These are phyloP conservation scores for Artibeus lituratus DNA, from an alignment of 2,797 vertebrate species.

Conservation along the genomic window DNA sequence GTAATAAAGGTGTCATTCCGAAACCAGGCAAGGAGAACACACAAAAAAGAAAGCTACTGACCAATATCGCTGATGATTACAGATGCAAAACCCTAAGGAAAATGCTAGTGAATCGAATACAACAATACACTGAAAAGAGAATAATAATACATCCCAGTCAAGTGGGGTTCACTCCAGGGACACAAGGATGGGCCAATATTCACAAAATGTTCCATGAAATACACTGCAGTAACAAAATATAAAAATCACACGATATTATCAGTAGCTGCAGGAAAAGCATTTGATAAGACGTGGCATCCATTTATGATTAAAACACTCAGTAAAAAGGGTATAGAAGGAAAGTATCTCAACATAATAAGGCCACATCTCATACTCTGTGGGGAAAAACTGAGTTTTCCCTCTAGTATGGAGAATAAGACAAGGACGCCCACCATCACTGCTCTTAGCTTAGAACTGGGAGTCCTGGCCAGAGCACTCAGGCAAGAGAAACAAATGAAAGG, in stretches of 20 bases:
- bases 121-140: neutral
- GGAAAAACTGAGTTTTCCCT: neutral
- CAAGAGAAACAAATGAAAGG: neutral
- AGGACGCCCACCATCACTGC: neutral
- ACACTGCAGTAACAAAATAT: neutral
- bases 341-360: neutral
- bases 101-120: neutral
- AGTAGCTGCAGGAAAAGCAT: neutral
- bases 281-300: neutral
- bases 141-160: neutral
- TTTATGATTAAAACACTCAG: neutral
- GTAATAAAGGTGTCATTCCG: neutral
- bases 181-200: neutral
- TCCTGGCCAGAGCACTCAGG: too few species aligned
- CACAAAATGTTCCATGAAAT: neutral
- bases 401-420: neutral
- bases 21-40: neutral
- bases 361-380: neutral
- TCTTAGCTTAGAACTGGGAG: accelerated
- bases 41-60: neutral
- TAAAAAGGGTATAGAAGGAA: neutral
- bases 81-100: neutral
- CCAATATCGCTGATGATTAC: neutral
- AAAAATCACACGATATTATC: neutral
- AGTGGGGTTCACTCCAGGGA: neutral